Percentiles rank a stretch among this genome's conserved stretches.
Conservation (phyloP, 2,797 vertebrate species). For the Lagorchestes hirsutus region DNA sequence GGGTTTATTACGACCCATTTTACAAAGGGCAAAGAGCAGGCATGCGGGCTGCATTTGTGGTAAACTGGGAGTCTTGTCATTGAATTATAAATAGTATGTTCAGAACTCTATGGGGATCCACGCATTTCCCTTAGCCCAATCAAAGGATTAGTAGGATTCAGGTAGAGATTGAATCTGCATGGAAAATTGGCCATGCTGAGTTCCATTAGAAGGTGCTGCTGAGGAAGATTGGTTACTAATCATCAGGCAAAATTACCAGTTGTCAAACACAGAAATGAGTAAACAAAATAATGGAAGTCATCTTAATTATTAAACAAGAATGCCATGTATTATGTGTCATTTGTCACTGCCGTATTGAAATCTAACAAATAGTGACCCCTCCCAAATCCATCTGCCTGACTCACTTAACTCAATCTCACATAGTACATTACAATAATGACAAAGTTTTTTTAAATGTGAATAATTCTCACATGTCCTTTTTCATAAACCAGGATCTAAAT, state of each 20-base stretch:
- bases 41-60: constrained; percentile 80
- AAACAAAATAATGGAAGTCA: constrained; percentile 86
- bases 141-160: constrained; percentile 91
- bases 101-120: constrained; percentile 83
- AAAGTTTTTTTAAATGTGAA: constrained; percentile 72
- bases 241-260: constrained; percentile 83
- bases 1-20: constrained; percentile 70
- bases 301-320: constrained; percentile 85
- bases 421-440: constrained; percentile 76
- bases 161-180: constrained; percentile 87
- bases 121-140: constrained; percentile 88
- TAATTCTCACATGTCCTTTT: constrained; percentile 78
- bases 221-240: constrained; percentile 88
- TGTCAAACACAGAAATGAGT: constrained; percentile 81
- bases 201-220: constrained; percentile 91
- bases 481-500: constrained; percentile 68
- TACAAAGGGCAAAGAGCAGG: constrained; percentile 81
- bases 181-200: constrained; percentile 89
- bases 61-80: constrained; percentile 83
- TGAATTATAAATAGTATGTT: constrained; percentile 85
- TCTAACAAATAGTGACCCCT: constrained; percentile 56
- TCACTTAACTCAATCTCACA: constrained; percentile 79
- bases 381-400: constrained; percentile 67
- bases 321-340: constrained; percentile 82
- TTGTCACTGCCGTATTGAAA: constrained; percentile 79